These are phyloP conservation scores for Selene dorsalis DNA, from an alignment of 2,797 vertebrate species.

Conservation along the genomic window DNA sequence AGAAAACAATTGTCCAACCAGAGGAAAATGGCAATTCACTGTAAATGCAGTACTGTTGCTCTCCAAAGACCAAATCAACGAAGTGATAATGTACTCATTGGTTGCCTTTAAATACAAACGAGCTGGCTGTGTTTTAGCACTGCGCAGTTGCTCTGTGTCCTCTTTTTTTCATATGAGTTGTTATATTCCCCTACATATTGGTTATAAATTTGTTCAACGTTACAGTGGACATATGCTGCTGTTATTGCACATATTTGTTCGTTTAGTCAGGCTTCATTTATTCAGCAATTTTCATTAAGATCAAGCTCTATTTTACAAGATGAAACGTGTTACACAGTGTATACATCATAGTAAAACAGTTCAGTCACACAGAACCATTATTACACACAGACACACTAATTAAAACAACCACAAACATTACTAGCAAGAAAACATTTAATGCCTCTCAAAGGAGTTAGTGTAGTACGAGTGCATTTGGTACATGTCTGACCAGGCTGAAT, in stretches of 20 bases:
- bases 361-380: neutral
- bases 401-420: slow-evolving; percentile 22
- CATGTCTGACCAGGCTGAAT: slow-evolving; percentile 5
- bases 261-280: slow-evolving; percentile 11
- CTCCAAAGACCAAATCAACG: neutral
- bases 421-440: slow-evolving; percentile 15
- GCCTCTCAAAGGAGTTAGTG: slow-evolving; percentile 3
- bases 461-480: neutral
- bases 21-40: slow-evolving; percentile 6
- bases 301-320: neutral
- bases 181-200: neutral
- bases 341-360: neutral
- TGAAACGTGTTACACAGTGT: neutral
- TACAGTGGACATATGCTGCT: neutral
- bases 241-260: neutral
- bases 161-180: neutral
- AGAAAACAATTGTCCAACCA: slow-evolving; percentile 9
- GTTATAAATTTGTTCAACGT: neutral
- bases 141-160: neutral
- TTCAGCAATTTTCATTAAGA: neutral
- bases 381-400: slow-evolving; percentile 9
- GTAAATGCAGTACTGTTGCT: neutral
- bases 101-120: neutral
- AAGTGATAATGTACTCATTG: neutral
- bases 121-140: neutral